Evolutionary conservation across 2,888 invertebrate genomes (phyloP).

Genomic region (Ashinkailepas kermadecensis): DNA sequence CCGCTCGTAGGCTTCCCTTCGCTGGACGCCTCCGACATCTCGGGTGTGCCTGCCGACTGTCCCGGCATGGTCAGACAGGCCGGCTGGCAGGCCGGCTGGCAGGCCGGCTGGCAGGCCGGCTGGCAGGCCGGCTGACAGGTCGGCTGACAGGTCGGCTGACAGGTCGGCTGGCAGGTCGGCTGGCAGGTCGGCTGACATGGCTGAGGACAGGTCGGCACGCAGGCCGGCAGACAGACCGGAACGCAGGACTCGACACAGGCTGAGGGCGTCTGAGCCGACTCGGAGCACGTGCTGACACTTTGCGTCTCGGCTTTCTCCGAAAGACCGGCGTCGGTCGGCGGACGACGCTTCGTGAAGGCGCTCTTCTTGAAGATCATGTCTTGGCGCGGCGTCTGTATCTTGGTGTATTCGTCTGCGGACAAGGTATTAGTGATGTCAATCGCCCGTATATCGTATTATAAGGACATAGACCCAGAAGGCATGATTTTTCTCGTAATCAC

Average conservation of each 20-base stretch:
- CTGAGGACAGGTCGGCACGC: no score
- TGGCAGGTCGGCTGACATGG: no score
- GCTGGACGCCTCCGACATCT: slow-evolving; percentile 17
- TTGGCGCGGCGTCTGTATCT: slow-evolving; percentile 60
- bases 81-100: neutral
- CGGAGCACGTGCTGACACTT: neutral
- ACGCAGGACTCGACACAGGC: no score
- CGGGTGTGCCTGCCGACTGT: slow-evolving; percentile 25
- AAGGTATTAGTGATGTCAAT: slow-evolving; percentile 24
- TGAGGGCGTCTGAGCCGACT: neutral
- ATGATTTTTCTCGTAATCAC: no score
- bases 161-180: no score
- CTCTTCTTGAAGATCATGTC: slow-evolving; percentile 63
- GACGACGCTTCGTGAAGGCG: slow-evolving; percentile 44
- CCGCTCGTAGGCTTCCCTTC: slow-evolving; percentile 1
- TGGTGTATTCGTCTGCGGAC: slow-evolving; percentile 57
- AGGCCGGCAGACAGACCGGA: no score
- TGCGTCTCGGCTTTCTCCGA: neutral
- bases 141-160: no score
- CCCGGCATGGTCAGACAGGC: neutral
- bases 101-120: no score
- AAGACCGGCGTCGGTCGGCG: slow-evolving; percentile 34
- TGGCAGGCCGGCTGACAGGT: no score
- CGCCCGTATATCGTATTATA: no score
- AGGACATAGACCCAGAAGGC: no score